These are phyloP conservation scores for Vulpes vulpes DNA, from an alignment of 2,113 vertebrate species.

Conservation along the genomic window DNA sequence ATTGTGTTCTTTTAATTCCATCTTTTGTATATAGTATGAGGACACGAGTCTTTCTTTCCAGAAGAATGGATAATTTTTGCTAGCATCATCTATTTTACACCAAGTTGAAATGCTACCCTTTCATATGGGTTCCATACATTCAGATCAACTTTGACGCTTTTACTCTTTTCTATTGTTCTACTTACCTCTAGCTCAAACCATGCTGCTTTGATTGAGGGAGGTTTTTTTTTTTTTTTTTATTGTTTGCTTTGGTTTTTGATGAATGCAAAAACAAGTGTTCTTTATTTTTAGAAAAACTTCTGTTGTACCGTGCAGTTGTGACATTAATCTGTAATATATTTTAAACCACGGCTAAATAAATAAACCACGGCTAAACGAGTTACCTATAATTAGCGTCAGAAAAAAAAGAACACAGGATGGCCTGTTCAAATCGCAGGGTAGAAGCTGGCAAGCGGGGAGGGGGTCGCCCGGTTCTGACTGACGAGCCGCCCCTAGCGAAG, in stretches of 20 bases:
- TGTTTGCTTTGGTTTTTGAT: not conserved
- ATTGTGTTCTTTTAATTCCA: not conserved
- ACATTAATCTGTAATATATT: not conserved
- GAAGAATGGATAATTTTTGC: not conserved
- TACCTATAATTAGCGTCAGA: not conserved
- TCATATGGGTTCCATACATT: not conserved
- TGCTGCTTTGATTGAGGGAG: not conserved
- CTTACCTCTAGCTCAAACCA: not conserved
- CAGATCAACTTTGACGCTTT: not conserved
- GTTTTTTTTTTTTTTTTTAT: not conserved
- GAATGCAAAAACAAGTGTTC: not conserved
- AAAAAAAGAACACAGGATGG: not conserved
- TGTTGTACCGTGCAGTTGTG: not conserved
- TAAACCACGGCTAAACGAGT: not conserved
- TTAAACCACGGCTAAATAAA: not conserved
- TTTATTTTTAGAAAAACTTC: not conserved
- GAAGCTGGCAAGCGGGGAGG: not conserved
- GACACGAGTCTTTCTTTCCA: not conserved
- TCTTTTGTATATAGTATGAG: not conserved
- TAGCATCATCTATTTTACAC: not conserved
- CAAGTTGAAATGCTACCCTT: not conserved
- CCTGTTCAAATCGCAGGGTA: too few species aligned
- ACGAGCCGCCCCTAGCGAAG: accelerated
- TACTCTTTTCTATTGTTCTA: not conserved
- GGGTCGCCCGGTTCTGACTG: not conserved